Evolutionary conservation across 2,888 invertebrate species (phyloP).

Genomic region (Leptopilina syphax): DNA sequence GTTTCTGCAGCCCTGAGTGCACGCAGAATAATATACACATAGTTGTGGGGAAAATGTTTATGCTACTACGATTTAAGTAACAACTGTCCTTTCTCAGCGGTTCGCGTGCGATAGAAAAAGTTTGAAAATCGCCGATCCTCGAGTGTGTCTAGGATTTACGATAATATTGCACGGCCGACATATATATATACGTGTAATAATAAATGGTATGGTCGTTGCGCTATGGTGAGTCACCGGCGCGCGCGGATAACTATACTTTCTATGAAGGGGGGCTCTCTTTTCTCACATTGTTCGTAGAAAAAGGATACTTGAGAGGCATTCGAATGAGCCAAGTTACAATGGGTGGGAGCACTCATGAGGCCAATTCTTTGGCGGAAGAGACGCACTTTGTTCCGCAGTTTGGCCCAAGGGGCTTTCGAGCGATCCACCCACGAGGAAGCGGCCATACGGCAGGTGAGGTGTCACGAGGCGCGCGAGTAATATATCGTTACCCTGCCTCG

Average conservation of each 20-base stretch:
- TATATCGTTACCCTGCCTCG: slow-evolving; percentile 72
- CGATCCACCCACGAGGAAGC: slow-evolving; percentile 76
- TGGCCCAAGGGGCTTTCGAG: slow-evolving; percentile 59
- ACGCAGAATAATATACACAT: slow-evolving; percentile 2
- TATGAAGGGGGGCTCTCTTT: slow-evolving; percentile 31
- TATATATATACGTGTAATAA: slow-evolving; percentile 42
- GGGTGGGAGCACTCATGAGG: slow-evolving; percentile 44
- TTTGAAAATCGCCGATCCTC: slow-evolving; percentile 45
- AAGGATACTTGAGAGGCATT: slow-evolving; percentile 40
- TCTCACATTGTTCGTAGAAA: slow-evolving; percentile 47
- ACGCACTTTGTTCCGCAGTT: slow-evolving; percentile 64
- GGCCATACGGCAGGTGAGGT: slow-evolving; percentile 74
- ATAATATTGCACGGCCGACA: slow-evolving; percentile 55
- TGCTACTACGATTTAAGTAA: slow-evolving; percentile 32
- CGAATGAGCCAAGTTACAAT: slow-evolving; percentile 27
- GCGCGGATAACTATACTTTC: slow-evolving; percentile 47
- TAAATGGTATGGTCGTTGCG: slow-evolving; percentile 46
- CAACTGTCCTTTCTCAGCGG: slow-evolving; percentile 32
- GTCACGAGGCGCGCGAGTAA: slow-evolving; percentile 75
- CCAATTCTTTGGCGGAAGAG: slow-evolving; percentile 59
- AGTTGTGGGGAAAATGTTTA: slow-evolving; percentile 23
- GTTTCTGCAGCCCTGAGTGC: slow-evolving; percentile 22
- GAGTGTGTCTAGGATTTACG: slow-evolving; percentile 50
- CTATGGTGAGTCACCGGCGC: slow-evolving; percentile 50
- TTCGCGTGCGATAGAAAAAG: slow-evolving; percentile 33